Evolutionary conservation across 2,797 vertebrate species (phyloP), one percentile per base, ranked within the genome.

Genomic region (Columba guinea): DNA sequence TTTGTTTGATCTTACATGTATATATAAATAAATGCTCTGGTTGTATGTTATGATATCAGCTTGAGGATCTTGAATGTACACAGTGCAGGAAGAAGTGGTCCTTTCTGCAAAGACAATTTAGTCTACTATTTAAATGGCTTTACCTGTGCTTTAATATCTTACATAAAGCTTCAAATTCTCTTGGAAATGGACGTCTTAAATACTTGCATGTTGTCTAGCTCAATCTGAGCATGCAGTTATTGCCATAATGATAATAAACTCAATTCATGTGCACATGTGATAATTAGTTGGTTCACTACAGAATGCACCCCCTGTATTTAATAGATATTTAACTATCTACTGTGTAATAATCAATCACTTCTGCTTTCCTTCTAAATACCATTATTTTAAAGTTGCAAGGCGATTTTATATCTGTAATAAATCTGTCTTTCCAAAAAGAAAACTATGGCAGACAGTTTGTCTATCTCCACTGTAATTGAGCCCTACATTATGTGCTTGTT

Each of bases 281-380:
- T 39, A 14, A 39, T 87, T 80, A 75, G 22, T 37, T 89, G 46
- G 41, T 87, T 92, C 69, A 86, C 52, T 78, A 52, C 62, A 63
- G 34, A 30, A 34, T 73, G 19, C 35, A 63, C 55, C 53, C n/a
- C 10, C 68, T 48, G 26, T 84, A 81, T 91, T 91, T 88, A 89
- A 95, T 96, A 93, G 93, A 94, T 96, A 91, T 91, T 96, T 94
- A 84, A 93, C 71, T 90, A 67, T 81, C 87, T 74, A 26, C 46
- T 75, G 34, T 85, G 82, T 73, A 96, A 96, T 94, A 94, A 92
- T 96, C 92, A 95, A 95, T 93, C 76, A 86, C 52, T 55, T 71
- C n/a, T 82, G 32, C 60, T 84, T 90, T 93, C 60, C 44, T 81
- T 92, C 59, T 85, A 80, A 89, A 88, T 46, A 53, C 18, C 53